These are phyloP conservation scores for Pituophis catenifer DNA, from an alignment of 2,113 vertebrate species.

Conservation along the genomic window DNA sequence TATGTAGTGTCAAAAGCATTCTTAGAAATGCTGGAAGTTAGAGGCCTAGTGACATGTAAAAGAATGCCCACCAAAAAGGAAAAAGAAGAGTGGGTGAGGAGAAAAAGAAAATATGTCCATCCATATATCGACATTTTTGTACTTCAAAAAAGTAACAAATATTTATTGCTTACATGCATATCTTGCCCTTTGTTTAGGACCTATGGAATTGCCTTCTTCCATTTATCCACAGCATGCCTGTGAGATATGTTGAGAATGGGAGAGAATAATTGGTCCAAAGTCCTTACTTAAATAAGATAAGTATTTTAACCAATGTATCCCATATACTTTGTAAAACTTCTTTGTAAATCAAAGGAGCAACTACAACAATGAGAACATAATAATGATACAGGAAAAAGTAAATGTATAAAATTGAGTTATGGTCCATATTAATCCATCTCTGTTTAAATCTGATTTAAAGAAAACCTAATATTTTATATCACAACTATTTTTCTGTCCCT, in stretches of 20 bases:
- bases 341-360: not conserved
- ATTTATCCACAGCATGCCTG: not conserved
- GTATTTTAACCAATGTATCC: not conserved
- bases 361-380: not conserved
- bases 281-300: not conserved
- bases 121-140: not conserved
- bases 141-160: not conserved
- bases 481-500: not conserved
- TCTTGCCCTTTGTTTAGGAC: not conserved
- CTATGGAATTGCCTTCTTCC: not conserved
- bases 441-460: not conserved
- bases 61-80: not conserved
- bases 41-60: not conserved
- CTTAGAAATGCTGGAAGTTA: not conserved
- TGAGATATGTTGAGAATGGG: not conserved
- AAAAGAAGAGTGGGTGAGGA: not conserved
- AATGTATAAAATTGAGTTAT: not conserved
- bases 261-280: not conserved
- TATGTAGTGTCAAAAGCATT: not conserved
- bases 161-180: not conserved
- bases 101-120: not conserved
- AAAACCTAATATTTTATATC: not conserved
- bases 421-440: not conserved
- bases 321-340: not conserved
- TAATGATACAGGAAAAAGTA: not conserved